Base-by-base conservation (phyloP, 2,113 vertebrate species). In the Oryzias celebensis region DNA sequence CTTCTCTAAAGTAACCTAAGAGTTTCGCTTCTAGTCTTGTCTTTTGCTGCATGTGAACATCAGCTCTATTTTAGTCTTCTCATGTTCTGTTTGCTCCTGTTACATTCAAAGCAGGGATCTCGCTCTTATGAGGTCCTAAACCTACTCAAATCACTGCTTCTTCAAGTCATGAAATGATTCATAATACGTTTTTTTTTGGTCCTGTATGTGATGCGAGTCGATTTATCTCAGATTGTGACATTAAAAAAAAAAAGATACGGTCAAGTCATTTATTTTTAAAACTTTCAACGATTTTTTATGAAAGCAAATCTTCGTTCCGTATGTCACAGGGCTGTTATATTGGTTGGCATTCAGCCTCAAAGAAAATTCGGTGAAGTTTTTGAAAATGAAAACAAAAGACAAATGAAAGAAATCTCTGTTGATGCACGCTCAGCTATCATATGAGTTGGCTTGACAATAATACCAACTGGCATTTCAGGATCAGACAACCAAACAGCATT, bases 51-150 rank as follows among this genome's bases (percentile, higher is more conserved):
- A 13, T 13, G 36, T 36, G 36, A 36, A 36, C 52, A 61, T 59
- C 52, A 17, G 66, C 17, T 48, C 55, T 85, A 76, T 68, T 80
- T 73, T 64, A 55, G 17, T n/a, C 68, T 80, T 75, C 52, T 66
- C 50, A 48, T 49, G 62, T 80, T 46, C 68, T 59, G 61, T 83
- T 82, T 65, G 47, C 66, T 68, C 13, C n/a, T 62, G 61, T 58
- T 28, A 61, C 61, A 56, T 81, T 71, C 65, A 43, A 65, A 80
- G 60, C 4, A 42, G 58, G 31, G 50, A 81, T 80, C 60, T 67
- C 43, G 68, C 26, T 28, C 26, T 28, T 4, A 26, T 26, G 3
- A 4, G 26, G 26, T 4, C 20, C 20, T 70, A 45, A 75, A 60
- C 52, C 16, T 1, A 20, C 66, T 62, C 61, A 71, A 65, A 65